Conservation (phyloP, 2,888 invertebrate genomes). For the Zele albiditarsus region DNA sequence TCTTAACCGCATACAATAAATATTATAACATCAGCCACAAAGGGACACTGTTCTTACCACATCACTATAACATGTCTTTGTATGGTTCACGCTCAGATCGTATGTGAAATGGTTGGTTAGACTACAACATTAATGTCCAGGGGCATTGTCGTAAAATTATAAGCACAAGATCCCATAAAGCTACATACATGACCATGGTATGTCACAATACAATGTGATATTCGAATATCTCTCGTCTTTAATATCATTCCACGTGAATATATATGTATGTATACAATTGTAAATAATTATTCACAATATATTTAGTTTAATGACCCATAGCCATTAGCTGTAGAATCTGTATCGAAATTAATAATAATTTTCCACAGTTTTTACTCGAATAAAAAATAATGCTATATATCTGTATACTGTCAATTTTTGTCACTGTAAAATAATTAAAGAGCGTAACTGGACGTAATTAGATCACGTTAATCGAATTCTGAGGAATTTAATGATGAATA, state of each 20-base stretch:
- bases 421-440: no score
- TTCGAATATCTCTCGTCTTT: conserved; percentile 45
- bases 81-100: background rate
- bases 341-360: conserved; percentile 13
- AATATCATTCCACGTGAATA: conserved; percentile 55
- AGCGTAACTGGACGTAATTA: no score
- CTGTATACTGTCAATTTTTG: no score
- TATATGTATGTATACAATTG: background rate
- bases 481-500: no score
- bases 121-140: conserved; percentile 35
- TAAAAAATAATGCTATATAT: no score
- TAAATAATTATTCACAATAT: conserved; percentile 53
- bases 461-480: no score
- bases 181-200: conserved; percentile 26
- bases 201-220: conserved; percentile 18
- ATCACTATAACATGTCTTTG: background rate
- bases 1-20: background rate
- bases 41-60: background rate
- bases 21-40: background rate
- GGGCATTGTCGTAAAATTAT: conserved; percentile 48
- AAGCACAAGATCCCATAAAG: conserved; percentile 48
- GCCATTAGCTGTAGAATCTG: conserved; percentile 36
- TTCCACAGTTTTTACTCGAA: no score
- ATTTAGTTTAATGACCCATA: conserved; percentile 68
- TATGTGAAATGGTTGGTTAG: conserved; percentile 17